Evolutionary conservation across 2,888 invertebrate species (phyloP), one percentile per base, ranked within the genome.

Genomic region (Listrodromus nycthemerus): DNA sequence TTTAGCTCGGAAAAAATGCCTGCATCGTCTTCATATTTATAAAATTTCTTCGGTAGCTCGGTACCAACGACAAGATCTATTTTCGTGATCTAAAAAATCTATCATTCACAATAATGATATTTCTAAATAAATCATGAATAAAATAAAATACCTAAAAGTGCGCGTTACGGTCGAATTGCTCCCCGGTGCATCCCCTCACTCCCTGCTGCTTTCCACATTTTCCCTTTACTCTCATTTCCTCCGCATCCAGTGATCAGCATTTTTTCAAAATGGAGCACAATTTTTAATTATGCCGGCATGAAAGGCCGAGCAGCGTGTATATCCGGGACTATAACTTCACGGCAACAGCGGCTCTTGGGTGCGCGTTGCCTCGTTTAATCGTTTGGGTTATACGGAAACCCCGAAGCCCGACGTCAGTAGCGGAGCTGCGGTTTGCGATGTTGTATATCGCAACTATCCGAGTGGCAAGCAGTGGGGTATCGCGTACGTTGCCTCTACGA

Each of bases 381-480:
- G 84, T 82, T 83, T 84, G 91, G 91, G 92, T 93, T 89, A 92
- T 93, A 90, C 92, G 94, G 94, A 94, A 94, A 45, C 13, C 94
- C 94, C 45, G 79, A 82, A 82, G 78, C 82, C 79, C 63, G 52
- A 75, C 65, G 33, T 65, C 74, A 52, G 61, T 82, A 67, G 82
- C 78, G 66, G 50, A 71, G 74, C 71, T 80, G 63, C 52, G 77
- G 67, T 45, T 66, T n/a, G 71, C 48, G 30, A 55, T 41, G 55
- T 71, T 45, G 50, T 50, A 67, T 65, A 69, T 37, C 66, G 55
- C 69, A 33, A 69, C 30, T 79, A 13, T 69, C 74, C 84, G 82
- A 82, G 75, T 84, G 75, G 52, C 65, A 71, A 63, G 33, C 37
- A 71, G 78, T 30, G 58, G 73, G 85, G 85, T 86, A 82, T 87